Conservation (phyloP, 2,888 invertebrate genomes). For the Torymus texanus region DNA sequence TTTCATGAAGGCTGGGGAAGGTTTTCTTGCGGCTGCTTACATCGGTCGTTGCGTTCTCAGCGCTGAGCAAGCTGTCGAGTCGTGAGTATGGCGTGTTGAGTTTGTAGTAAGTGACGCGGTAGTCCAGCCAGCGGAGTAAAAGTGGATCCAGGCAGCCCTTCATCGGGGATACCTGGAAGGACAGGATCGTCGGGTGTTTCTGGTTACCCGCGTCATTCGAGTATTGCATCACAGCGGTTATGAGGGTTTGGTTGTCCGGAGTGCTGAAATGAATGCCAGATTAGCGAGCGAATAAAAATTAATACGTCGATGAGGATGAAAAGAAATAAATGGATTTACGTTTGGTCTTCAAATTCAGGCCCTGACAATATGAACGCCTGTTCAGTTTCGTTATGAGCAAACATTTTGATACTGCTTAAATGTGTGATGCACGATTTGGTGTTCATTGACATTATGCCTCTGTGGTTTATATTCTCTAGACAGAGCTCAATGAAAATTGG, state of each 20-base stretch:
- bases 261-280: constrained; percentile 58
- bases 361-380: constrained; percentile 78
- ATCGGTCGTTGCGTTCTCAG: constrained; percentile 68
- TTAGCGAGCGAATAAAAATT: no score
- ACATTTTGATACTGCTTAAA: constrained; percentile 76
- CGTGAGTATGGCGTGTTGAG: constrained; percentile 59
- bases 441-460: constrained; percentile 66
- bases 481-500: constrained; percentile 80
- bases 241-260: constrained; percentile 62
- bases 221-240: constrained; percentile 74
- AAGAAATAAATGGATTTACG: constrained; percentile 51
- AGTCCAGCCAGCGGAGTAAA: constrained; percentile 81
- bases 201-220: constrained; percentile 73
- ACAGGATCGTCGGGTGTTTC: constrained; percentile 76
- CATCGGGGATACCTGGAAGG: constrained; percentile 76
- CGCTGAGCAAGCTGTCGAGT: constrained; percentile 58
- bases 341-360: constrained; percentile 72
- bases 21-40: constrained; percentile 66
- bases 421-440: constrained; percentile 73
- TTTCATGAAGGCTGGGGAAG: constrained; percentile 72
- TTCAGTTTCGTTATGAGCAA: constrained; percentile 76
- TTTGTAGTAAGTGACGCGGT: constrained; percentile 73
- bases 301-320: no score
- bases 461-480: constrained; percentile 77
- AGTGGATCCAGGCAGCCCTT: constrained; percentile 80